Evolutionary conservation across 2,888 invertebrate species (phyloP).

Genomic region (Dryococelus australis): DNA sequence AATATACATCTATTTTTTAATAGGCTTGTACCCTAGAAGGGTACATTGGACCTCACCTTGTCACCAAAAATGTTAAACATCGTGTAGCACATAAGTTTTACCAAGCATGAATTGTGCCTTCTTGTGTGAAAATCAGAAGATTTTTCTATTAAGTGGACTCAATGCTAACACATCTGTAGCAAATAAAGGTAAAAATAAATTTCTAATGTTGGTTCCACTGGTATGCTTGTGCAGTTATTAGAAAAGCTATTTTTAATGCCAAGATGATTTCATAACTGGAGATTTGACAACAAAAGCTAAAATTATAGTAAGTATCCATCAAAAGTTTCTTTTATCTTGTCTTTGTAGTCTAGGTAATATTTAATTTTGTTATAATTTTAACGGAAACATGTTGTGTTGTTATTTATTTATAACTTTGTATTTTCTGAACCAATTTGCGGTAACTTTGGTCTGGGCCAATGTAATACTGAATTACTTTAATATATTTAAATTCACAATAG

Average conservation of each 20-base stretch:
- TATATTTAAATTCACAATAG: neutral
- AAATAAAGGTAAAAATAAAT: neutral
- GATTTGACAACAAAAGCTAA: neutral
- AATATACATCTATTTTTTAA: too few relatives aligned
- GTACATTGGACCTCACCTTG: too few relatives aligned
- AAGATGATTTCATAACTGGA: neutral
- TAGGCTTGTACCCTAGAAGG: too few relatives aligned
- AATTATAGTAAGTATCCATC: neutral
- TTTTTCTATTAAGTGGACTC: neutral
- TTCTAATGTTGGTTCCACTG: neutral
- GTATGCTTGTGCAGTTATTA: neutral
- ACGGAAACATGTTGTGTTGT: neutral
- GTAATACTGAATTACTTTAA: neutral
- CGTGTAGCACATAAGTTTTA: too few relatives aligned
- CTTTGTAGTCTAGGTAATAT: neutral
- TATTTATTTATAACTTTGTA: neutral
- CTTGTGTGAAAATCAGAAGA: too few relatives aligned
- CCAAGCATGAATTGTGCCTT: too few relatives aligned
- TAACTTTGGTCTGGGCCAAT: constrained; percentile 17
- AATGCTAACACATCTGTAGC: neutral
- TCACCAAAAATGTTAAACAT: too few relatives aligned
- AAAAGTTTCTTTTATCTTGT: neutral
- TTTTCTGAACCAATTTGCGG: neutral
- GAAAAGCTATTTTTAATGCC: neutral
- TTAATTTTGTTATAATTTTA: neutral